Percentiles rank a stretch among this genome's conserved stretches.
These are phyloP conservation scores for Drosophila pseudotakahashii DNA, from an alignment of 2,888 invertebrate species.

Conservation along the genomic window DNA sequence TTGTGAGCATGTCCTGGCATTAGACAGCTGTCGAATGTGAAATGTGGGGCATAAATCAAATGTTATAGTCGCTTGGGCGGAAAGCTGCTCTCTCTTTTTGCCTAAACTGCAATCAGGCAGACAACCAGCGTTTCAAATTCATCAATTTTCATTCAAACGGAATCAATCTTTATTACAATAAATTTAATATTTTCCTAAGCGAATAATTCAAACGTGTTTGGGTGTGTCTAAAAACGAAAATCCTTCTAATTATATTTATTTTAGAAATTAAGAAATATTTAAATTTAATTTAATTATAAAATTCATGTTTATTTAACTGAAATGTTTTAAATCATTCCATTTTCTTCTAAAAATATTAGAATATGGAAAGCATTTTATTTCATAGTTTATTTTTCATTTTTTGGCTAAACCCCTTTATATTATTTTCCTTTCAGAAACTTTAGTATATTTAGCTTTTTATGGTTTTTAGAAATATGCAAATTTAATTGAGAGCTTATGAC, in stretches of 20 bases:
- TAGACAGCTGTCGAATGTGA: slow-evolving; percentile 63
- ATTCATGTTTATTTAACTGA: no score
- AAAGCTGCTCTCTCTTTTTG: slow-evolving; percentile 14
- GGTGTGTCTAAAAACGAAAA: neutral
- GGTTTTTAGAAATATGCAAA: neutral
- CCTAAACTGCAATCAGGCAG: slow-evolving; percentile 31
- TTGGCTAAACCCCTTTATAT: no score
- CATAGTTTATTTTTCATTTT: no score
- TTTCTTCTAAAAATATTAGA: no score
- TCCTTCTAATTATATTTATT: neutral
- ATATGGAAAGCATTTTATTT: no score
- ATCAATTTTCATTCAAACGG: slow-evolving; percentile 27
- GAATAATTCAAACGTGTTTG: neutral
- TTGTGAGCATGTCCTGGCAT: slow-evolving; percentile 50
- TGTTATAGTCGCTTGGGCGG: slow-evolving; percentile 45
- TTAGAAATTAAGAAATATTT: no score
- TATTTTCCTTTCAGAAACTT: neutral
- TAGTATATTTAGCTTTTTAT: neutral
- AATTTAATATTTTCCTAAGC: neutral
- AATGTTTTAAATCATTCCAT: no score
- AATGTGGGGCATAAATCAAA: slow-evolving; percentile 65
- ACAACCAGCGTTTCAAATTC: slow-evolving; percentile 6
- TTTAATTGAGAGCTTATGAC: slow-evolving; percentile 4
- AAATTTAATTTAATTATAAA: no score
- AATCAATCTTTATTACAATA: slow-evolving; percentile 18